These are phyloP conservation scores for Mycteria americana DNA, from an alignment of 2,797 vertebrate species.

Conservation along the genomic window DNA sequence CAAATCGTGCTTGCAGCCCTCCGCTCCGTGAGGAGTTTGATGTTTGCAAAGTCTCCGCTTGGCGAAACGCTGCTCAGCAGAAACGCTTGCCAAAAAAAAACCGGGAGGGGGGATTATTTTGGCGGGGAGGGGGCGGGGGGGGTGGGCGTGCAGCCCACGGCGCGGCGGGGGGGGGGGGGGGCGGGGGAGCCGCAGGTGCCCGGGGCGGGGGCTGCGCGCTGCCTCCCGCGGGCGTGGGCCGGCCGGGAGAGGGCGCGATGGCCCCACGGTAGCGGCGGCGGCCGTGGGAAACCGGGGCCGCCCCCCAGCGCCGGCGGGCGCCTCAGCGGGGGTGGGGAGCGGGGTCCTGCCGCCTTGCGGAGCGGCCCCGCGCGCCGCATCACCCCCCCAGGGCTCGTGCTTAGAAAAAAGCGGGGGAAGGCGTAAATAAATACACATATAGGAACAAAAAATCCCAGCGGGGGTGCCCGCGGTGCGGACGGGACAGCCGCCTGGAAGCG, in stretches of 20 bases:
- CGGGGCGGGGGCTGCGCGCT: not conserved
- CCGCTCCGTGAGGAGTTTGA: accelerated
- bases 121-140: no score
- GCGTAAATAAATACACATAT: not conserved
- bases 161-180: no score
- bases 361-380: not conserved
- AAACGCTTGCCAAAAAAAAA: accelerated
- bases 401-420: not conserved
- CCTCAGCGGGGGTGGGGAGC: not conserved
- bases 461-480: not conserved
- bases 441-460: not conserved
- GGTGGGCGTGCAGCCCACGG: no score
- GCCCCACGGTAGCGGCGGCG: not conserved
- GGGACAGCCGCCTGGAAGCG: not conserved
- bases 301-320: not conserved
- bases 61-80: not conserved
- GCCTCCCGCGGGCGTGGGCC: not conserved
- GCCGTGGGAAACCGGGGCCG: not conserved
- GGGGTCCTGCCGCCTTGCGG: no score
- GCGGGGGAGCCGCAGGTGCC: not conserved
- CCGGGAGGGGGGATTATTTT: no score
- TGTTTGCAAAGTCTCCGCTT: accelerated
- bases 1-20: accelerated
- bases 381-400: no score
- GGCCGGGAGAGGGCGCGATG: constrained; percentile 7